A percentile compares a stretch with the other conserved stretches of the same genome.
Conservation (phyloP, 1,140 invertebrate genomes). For the Oedothorax gibbosus region DNA sequence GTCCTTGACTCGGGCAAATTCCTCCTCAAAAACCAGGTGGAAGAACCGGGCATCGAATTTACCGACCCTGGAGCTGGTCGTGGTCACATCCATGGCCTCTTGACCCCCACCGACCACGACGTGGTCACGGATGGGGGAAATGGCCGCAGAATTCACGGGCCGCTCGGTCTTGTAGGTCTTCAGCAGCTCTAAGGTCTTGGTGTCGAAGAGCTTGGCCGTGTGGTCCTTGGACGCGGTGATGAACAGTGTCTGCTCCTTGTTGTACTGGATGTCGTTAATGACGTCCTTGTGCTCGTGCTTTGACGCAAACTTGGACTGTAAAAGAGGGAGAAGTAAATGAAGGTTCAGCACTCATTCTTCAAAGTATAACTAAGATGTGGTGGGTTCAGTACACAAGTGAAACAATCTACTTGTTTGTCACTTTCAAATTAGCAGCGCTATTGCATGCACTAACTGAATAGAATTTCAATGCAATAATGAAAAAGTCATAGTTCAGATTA, state of each 20-base stretch:
- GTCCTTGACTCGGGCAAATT: constrained; percentile 97
- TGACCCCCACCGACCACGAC: constrained; percentile 96
- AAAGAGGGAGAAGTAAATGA: no score
- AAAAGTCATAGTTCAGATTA: no score
- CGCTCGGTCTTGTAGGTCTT: constrained; percentile 97
- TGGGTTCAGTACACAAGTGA: no score
- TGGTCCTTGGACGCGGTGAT: constrained; percentile 96
- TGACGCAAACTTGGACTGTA: constrained; percentile 70
- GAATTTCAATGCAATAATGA: no score
- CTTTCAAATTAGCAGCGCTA: no score
- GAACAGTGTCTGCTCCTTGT: constrained; percentile 94
- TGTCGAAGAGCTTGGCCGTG: constrained; percentile 94
- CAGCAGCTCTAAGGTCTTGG: constrained; percentile 82
- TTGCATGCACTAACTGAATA: no score
- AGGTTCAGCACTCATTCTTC: no score
- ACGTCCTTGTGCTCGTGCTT: constrained; percentile 84
- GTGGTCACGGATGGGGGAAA: constrained; percentile 94
- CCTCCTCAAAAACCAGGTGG: constrained; percentile 99
- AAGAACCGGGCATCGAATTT: constrained; percentile 99
- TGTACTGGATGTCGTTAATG: constrained; percentile 97
- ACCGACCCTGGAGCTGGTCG: constrained; percentile 92
- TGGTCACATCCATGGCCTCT: constrained; percentile 99
- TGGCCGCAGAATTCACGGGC: constrained; percentile 95
- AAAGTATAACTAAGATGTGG: no score
- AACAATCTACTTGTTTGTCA: no score